Conservation (phyloP, 2,797 vertebrate genomes). For the Centropyge bicolor region DNA sequence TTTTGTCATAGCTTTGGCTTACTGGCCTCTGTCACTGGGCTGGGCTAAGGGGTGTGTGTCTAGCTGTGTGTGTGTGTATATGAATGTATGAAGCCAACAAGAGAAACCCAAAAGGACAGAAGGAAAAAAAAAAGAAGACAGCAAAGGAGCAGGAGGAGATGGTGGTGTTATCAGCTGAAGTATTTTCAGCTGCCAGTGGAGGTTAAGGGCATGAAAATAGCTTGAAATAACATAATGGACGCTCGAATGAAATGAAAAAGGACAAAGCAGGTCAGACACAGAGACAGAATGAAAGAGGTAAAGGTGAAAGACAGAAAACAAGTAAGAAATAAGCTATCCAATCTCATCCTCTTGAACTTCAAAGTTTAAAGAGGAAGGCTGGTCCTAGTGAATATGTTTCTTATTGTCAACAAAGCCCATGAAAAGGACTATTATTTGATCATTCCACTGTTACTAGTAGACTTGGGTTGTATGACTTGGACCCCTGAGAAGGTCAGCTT, state of each 20-base stretch:
- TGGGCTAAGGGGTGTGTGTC: slow-evolving; percentile 20
- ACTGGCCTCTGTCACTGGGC: slow-evolving; percentile 53
- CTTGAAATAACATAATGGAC: slow-evolving; percentile 46
- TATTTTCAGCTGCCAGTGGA: slow-evolving; percentile 27
- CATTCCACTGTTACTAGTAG: neutral
- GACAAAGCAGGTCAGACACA: neutral
- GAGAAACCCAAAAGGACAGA: slow-evolving; percentile 21
- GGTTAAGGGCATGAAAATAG: slow-evolving; percentile 43
- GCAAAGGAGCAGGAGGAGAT: slow-evolving; percentile 13
- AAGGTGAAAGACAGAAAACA: slow-evolving; percentile 7
- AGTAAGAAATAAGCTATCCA: neutral
- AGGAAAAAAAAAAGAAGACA: neutral
- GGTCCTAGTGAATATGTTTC: neutral
- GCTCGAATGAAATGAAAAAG: slow-evolving; percentile 31
- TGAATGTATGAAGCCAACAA: slow-evolving; percentile 22
- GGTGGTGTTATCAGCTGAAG: slow-evolving; percentile 30
- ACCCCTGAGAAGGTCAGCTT: no score
- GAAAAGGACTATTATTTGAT: neutral
- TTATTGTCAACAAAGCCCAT: neutral
- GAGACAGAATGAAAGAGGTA: slow-evolving; percentile 4
- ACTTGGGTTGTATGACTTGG: neutral
- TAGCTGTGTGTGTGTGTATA: slow-evolving; percentile 28
- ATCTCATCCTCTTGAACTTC: neutral
- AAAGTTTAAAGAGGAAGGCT: neutral
- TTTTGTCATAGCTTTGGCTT: slow-evolving; percentile 64